Base-by-base conservation (phyloP, 1,140 invertebrate genomes). In the Ceratosolen solmsi region DNA sequence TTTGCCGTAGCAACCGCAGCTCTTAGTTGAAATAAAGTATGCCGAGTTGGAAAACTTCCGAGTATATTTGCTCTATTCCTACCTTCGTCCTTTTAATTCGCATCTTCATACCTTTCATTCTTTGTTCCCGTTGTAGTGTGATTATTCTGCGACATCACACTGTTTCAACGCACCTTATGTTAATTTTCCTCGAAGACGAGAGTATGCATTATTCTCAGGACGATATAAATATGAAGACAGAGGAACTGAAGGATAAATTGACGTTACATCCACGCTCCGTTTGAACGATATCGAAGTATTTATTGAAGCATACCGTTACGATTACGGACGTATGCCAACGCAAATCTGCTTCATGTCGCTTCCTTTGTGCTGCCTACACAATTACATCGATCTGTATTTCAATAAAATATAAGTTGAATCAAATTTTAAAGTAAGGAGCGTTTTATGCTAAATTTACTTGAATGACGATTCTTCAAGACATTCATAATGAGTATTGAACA, bases 391-490 rank as follows among this genome's bases (percentile, higher is more conserved):
- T 65, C 25, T 77, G 17, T 65, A 17, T 77, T 49, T 76, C n/a
- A 36, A 8, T n/a, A 38, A 49, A 58, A n/a, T 27, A 22, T 58
- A 75, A 54, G 49, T 7, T 13, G 51, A 49, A 20, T 15, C 20
- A 20, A 74, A 54, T 75, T 25, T 58, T 25, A 41, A 38, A 27
- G 58, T n/a, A n/a, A n/a, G n/a, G 2, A 11, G 4, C 25, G 15
- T 27, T 58, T 60, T 60, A 76, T 38, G 36, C 11, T 20, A 49
- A 5, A 41, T 58, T 76, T 33, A 33, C 30, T 60, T 76, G 73
- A 11, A 76, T 76, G 73, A 38, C 56, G 33, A 41, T 51, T 49
- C 72, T 56, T 81, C 75, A 79, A 80, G 79, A 82, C 86, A 84
- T 85, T 84, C n/a, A 5, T 72, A 72, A 72, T 25, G 70, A 72